These are phyloP conservation scores for Asbolus verrucosus DNA, from an alignment of 1,140 invertebrate genomes.

Conservation along the genomic window DNA sequence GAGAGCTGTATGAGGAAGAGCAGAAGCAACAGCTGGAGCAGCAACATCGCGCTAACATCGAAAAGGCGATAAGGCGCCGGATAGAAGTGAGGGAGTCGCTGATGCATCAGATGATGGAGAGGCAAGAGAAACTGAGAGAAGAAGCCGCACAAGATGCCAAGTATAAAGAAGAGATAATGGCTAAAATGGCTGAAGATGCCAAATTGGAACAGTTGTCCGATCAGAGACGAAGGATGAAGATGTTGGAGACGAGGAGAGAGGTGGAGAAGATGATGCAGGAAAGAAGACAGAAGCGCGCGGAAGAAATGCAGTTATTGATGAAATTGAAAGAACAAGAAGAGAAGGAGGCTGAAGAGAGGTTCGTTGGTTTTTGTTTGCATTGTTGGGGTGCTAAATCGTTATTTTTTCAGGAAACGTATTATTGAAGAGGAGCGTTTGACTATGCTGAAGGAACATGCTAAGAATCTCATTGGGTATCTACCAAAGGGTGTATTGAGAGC, in stretches of 20 bases:
- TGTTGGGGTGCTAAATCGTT: slow-evolving; percentile 14
- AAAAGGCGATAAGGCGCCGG: slow-evolving; percentile 56
- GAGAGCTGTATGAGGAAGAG: slow-evolving; percentile 61
- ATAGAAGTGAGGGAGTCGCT: slow-evolving; percentile 56
- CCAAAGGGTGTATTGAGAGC: slow-evolving; percentile 63
- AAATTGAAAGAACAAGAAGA: slow-evolving; percentile 59
- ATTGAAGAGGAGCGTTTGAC: slow-evolving; percentile 65
- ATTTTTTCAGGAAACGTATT: slow-evolving; percentile 59
- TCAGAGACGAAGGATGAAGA: slow-evolving; percentile 60
- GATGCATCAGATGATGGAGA: slow-evolving; percentile 58
- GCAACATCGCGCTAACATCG: slow-evolving; percentile 55
- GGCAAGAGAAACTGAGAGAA: slow-evolving; percentile 52
- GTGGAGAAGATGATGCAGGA: slow-evolving; percentile 61
- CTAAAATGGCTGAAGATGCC: slow-evolving; percentile 60
- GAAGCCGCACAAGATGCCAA: slow-evolving; percentile 57
- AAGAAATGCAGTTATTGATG: slow-evolving; percentile 59
- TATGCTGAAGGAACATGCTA: slow-evolving; percentile 65
- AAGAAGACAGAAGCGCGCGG: slow-evolving; percentile 57
- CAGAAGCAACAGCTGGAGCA: slow-evolving; percentile 56
- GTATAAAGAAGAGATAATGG: slow-evolving; percentile 61
- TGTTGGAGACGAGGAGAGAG: slow-evolving; percentile 60
- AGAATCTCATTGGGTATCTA: slow-evolving; percentile 64
- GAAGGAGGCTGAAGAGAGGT: slow-evolving; percentile 60
- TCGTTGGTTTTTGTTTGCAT: slow-evolving; percentile 18
- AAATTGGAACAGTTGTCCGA: slow-evolving; percentile 61